Conservation (phyloP, 2,797 vertebrate species). For the Notolabrus celidotus region DNA sequence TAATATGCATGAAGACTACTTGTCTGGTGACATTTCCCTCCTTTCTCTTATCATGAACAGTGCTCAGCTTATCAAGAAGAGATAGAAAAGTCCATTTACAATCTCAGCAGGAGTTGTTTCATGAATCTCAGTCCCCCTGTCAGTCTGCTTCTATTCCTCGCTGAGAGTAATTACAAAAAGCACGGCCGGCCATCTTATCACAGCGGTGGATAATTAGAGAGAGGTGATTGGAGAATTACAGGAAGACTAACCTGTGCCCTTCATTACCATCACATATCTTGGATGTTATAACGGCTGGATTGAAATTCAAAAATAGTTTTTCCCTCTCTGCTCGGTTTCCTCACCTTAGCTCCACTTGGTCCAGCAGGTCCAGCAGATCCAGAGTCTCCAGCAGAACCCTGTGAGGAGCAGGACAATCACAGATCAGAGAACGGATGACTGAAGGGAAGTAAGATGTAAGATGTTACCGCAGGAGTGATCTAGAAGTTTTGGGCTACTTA, state of each 20-base stretch:
- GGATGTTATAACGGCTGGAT: constrained; percentile 25
- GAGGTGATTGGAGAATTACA: constrained; percentile 67
- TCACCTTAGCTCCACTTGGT: constrained; percentile 92
- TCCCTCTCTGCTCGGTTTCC: constrained; percentile 48
- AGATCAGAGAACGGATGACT: constrained; percentile 20
- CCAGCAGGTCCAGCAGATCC: constrained; percentile 91
- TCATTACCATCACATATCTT: constrained; percentile 62
- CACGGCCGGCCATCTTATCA: constrained; percentile 72
- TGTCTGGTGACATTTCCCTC: constrained; percentile 65
- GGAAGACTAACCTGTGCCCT: constrained; percentile 65
- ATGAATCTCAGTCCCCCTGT: constrained; percentile 40
- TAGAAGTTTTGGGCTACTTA: constrained; percentile 77
- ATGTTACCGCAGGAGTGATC: background rate
- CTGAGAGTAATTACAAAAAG: constrained; percentile 72
- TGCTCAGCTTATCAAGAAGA: constrained; percentile 62
- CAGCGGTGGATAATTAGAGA: constrained; percentile 70
- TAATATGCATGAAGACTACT: constrained; percentile 63
- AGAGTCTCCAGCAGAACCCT: constrained; percentile 94
- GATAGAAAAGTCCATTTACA: constrained; percentile 62
- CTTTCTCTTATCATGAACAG: constrained; percentile 55
- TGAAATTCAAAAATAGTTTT: constrained; percentile 35
- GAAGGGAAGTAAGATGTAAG: background rate
- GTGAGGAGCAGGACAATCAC: constrained; percentile 30
- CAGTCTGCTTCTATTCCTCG: constrained; percentile 52
- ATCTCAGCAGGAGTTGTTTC: constrained; percentile 62